These are phyloP conservation scores for Corydoras sp. DNA, from an alignment of 2,113 vertebrate genomes.

Conservation along the genomic window DNA sequence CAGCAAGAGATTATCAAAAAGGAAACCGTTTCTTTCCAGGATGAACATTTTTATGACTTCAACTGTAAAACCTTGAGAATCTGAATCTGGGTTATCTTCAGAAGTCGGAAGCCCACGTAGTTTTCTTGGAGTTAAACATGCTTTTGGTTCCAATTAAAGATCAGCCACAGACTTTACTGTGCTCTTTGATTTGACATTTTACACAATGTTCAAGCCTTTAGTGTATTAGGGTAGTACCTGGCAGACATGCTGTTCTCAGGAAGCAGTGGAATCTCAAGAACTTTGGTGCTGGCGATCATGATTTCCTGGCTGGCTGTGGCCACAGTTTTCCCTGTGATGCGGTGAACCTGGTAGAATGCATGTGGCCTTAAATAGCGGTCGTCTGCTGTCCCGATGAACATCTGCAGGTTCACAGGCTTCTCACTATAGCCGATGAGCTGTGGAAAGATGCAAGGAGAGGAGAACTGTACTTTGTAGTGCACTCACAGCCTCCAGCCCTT, in stretches of 20 bases:
- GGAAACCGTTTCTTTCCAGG: background rate
- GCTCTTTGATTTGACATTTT: conserved; percentile 29
- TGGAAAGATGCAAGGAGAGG: no score
- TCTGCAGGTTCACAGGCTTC: conserved; percentile 92
- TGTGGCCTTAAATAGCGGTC: conserved; percentile 95
- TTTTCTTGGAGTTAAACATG: conserved; percentile 38
- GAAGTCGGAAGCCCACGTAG: conserved; percentile 41
- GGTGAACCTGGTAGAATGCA: conserved; percentile 97
- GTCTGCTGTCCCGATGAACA: conserved; percentile 98
- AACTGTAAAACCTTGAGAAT: conserved; percentile 34
- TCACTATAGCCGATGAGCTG: conserved; percentile 93
- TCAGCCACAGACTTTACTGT: conserved; percentile 42
- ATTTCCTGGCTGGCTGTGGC: conserved; percentile 96
- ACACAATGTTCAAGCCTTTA: conserved; percentile 37
- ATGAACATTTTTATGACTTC: conserved; percentile 1
- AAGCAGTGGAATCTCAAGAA: conserved; percentile 94
- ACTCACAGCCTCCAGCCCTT: no score
- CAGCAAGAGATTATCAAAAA: no score
- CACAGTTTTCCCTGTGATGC: conserved; percentile 97
- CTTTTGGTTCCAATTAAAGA: conserved; percentile 50
- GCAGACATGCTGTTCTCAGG: conserved; percentile 97
- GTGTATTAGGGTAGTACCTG: conserved; percentile 71
- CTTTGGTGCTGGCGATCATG: conserved; percentile 88
- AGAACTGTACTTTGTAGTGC: no score
- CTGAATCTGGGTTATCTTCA: conserved; percentile 31